Evolutionary conservation across 2,888 invertebrate species (phyloP), one percentile per base, ranked within the genome.

Genomic region (Metalampra italica): DNA sequence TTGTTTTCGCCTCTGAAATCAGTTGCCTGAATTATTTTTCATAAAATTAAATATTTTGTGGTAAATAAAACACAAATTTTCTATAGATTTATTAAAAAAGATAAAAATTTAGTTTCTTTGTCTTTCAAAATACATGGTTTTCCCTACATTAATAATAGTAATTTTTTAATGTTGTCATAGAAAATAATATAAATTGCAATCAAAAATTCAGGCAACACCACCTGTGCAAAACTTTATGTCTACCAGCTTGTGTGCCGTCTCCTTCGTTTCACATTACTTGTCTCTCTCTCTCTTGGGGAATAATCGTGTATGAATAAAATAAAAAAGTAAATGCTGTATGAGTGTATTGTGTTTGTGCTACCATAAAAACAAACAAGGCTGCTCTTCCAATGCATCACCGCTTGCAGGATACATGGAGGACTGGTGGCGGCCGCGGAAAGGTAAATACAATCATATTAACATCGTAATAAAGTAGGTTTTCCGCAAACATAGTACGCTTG

Each of bases 351-450:
- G 88, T 90, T 90, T 86, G 90, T 90, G 90, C 90, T 90, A 87
- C 88, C 89, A 83, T 88, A 90, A 86, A 90, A 86, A 78, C 41
- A 90, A 86, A 78, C 41, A 90, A 90, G 90, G 90, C 90, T 85
- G 88, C 84, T 92, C 92, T 92, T 92, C 92, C 92, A 92, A 92
- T 93, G 95, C 96, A 92, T 95, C 95, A 91, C 93, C 94, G 91
- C 94, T 96, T 95, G 95, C 95, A 97, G 96, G 96, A 94, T 97
- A 96, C 94, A 96, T 96, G 95, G 97, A 97, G 95, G 96, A 97
- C 92, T 97, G 97, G 97, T 97, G 96, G 96, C 94, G 96, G 92
- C 97, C 97, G 86, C 94, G 97, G 86, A 97, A 97, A 97, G 97
- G 97, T 97, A 94, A 92, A 91, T 92, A 71, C 62, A 86, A 74